These are phyloP conservation scores for Cloeon dipterum DNA, from an alignment of 2,888 invertebrate species.

Conservation along the genomic window DNA sequence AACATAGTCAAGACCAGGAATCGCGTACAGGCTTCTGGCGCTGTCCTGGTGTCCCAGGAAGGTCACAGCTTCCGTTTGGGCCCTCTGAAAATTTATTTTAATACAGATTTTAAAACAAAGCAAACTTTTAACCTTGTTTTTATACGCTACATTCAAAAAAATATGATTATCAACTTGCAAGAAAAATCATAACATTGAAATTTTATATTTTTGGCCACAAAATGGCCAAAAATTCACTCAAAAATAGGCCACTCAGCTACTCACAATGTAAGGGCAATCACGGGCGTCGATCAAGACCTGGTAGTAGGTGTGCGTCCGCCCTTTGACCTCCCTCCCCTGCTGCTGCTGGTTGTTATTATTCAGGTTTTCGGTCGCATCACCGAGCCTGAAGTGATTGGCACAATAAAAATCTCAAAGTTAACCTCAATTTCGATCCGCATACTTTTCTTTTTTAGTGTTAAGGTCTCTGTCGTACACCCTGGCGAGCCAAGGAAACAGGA, in stretches of 20 bases:
- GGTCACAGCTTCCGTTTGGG: slow-evolving; percentile 95
- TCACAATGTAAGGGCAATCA: slow-evolving; percentile 90
- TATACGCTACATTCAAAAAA: no score
- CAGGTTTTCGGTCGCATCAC: slow-evolving; percentile 11
- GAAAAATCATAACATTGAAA: no score
- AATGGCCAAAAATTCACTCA: no score
- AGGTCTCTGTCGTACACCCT: slow-evolving; percentile 84
- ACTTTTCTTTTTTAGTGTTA: slow-evolving; percentile 37
- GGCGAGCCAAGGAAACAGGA: slow-evolving; percentile 92
- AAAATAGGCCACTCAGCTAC: no score
- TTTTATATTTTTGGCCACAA: no score
- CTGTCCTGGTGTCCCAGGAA: slow-evolving; percentile 93
- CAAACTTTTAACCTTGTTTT: no score
- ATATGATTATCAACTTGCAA: no score
- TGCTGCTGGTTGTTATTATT: no score
- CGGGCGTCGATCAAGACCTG: slow-evolving; percentile 93
- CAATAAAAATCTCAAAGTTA: no score
- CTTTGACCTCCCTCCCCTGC: slow-evolving; percentile 69
- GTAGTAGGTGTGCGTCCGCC: slow-evolving; percentile 83
- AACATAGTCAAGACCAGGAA: slow-evolving; percentile 93
- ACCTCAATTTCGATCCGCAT: slow-evolving; percentile 8
- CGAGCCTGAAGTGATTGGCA: neutral
- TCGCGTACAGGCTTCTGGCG: slow-evolving; percentile 81
- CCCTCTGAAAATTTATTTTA: slow-evolving; percentile 66
- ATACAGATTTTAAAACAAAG: no score